Conservation (phyloP, 2,797 vertebrate species). For the Pantherophis alleghaniensis region DNA sequence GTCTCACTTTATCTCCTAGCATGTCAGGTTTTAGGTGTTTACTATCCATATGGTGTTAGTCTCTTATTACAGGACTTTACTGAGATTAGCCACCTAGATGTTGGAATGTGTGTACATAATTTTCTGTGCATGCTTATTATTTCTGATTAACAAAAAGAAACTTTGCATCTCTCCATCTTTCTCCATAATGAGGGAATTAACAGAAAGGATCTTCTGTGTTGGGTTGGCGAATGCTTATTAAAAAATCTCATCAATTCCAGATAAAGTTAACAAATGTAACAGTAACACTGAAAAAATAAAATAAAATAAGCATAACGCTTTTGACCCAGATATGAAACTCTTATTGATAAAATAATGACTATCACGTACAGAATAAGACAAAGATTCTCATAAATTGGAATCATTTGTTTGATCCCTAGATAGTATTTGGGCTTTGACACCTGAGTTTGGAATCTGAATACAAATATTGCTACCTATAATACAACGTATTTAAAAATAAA, state of each 20-base stretch:
- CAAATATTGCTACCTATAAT: not conserved
- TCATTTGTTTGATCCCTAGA: slow-evolving; percentile 8
- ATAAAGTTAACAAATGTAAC: slow-evolving; percentile 51
- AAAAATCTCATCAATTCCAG: slow-evolving; percentile 32
- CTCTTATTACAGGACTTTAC: slow-evolving; percentile 33
- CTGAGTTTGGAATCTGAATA: not conserved
- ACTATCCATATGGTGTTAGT: slow-evolving; percentile 37
- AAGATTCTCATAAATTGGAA: not conserved
- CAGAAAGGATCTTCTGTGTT: slow-evolving; percentile 34
- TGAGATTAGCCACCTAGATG: slow-evolving; percentile 32
- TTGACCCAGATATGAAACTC: not conserved
- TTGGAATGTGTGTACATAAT: slow-evolving; percentile 27
- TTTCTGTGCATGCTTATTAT: slow-evolving; percentile 25
- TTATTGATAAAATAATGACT: not conserved
- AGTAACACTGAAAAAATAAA: slow-evolving; percentile 9
- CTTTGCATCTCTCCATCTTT: slow-evolving; percentile 41
- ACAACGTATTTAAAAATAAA: not conserved
- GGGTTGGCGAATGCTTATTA: slow-evolving; percentile 36
- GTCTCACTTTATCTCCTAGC: slow-evolving; percentile 20
- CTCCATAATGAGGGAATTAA: slow-evolving; percentile 38
- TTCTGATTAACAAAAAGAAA: slow-evolving; percentile 36
- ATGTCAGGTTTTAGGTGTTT: slow-evolving; percentile 43
- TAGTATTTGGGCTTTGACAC: not conserved
- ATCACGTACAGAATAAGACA: slow-evolving; percentile 25
- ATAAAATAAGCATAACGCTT: slow-evolving; percentile 20